These are phyloP conservation scores for Cotesia chilonis DNA, from an alignment of 1,140 invertebrate genomes.

Conservation along the genomic window DNA sequence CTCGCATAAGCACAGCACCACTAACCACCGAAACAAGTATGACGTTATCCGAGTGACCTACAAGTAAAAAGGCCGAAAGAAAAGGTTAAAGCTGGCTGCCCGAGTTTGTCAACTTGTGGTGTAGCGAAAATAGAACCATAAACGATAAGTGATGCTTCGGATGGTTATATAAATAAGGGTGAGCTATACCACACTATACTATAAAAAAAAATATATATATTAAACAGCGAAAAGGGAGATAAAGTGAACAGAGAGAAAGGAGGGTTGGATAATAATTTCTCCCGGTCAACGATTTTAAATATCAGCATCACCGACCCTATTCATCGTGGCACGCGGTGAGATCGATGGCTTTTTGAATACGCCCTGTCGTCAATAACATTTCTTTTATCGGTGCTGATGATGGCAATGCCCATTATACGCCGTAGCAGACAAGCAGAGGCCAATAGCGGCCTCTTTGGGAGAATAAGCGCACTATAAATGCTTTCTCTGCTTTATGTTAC, in stretches of 20 bases:
- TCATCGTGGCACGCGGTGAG: neutral
- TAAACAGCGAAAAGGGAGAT: neutral
- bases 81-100: neutral
- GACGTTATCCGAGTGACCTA: constrained; percentile 14
- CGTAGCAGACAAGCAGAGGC: too few species aligned
- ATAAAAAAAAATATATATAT: neutral
- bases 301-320: neutral
- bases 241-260: neutral
- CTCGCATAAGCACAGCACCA: neutral
- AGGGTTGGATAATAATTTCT: constrained; percentile 20
- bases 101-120: neutral
- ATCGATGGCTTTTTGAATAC: constrained; percentile 25
- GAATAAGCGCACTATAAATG: too few species aligned
- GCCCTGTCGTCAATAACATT: constrained; percentile 16
- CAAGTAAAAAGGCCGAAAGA: constrained; percentile 13
- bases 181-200: neutral
- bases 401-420: too few species aligned
- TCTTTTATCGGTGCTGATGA: neutral
- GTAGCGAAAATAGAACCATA: neutral
- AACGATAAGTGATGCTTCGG: neutral
- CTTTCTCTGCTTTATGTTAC: too few species aligned
- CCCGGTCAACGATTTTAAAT: constrained; percentile 14
- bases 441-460: too few species aligned
- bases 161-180: neutral
- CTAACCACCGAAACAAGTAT: too few species aligned